phyloP scores from a whole-genome alignment of 2,888 invertebrate genomes.

The Drosophila infuscata region DNA sequence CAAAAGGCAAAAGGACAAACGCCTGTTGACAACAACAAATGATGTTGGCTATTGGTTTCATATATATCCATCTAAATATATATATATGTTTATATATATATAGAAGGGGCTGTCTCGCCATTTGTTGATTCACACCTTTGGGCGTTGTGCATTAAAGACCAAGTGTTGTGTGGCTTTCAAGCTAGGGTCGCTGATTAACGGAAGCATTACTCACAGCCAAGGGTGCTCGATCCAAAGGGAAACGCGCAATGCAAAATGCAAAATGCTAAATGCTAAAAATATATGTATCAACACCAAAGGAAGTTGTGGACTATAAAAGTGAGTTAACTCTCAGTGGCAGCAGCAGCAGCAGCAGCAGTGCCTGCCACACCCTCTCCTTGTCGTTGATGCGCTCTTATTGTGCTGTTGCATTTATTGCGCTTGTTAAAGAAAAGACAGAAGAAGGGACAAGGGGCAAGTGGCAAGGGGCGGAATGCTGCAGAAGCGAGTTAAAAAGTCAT shows the following conservation, averaged over 20 bases:
- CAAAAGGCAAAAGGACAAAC: slow-evolving; percentile 48
- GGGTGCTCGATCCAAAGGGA: slow-evolving; percentile 62
- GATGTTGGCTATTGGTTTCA: slow-evolving; percentile 40
- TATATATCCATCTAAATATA: neutral
- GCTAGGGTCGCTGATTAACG: slow-evolving; percentile 64
- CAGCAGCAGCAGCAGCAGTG: neutral
- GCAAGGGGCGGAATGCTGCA: slow-evolving; percentile 19
- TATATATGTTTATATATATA: neutral
- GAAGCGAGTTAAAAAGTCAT: slow-evolving; percentile 78
- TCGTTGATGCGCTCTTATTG: slow-evolving; percentile 29
- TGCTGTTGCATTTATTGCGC: slow-evolving; percentile 78
- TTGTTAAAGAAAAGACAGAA: slow-evolving; percentile 64
- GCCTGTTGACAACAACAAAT: slow-evolving; percentile 12
- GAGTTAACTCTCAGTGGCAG: slow-evolving; percentile 28
- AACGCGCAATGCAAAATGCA: slow-evolving; percentile 55
- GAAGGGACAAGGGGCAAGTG: neutral
- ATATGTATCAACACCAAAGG: slow-evolving; percentile 61
- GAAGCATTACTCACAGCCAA: slow-evolving; percentile 70
- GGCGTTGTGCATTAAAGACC: slow-evolving; percentile 19
- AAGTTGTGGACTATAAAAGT: slow-evolving; percentile 65
- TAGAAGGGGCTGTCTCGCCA: slow-evolving; percentile 32
- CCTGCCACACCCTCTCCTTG: neutral
- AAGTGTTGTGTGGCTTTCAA: neutral
- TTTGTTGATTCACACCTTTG: slow-evolving; percentile 80
- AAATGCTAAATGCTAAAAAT: slow-evolving; percentile 53